Percentiles rank a stretch among this genome's conserved stretches.
phyloP scores from a whole-genome alignment of 2,113 vertebrate species.

The Copsychus sechellarum region DNA sequence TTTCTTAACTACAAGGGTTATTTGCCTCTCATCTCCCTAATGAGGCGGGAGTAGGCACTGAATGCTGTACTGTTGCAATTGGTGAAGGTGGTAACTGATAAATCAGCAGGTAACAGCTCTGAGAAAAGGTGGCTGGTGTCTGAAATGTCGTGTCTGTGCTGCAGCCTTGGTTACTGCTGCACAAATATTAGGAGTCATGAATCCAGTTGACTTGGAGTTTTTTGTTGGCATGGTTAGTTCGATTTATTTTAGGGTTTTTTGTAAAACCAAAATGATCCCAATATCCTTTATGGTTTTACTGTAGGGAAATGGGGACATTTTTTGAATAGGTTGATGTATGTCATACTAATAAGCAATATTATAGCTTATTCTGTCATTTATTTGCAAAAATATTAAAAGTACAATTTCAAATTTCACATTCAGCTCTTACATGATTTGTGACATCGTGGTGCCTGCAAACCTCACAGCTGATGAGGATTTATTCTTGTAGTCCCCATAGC shows the following conservation, averaged over 20 bases:
- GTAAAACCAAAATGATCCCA: neutral
- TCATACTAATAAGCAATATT: neutral
- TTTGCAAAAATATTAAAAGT: neutral
- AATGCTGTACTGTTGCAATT: neutral
- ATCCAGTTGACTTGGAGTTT: neutral
- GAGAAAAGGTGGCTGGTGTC: neutral
- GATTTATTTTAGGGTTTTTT: neutral
- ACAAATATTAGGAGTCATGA: neutral
- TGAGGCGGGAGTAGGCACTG: neutral
- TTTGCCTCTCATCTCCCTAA: neutral
- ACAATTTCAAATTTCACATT: neutral
- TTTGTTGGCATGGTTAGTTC: neutral
- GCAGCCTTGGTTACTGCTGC: neutral
- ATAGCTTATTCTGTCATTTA: neutral
- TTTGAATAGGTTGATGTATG: neutral
- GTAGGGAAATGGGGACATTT: neutral
- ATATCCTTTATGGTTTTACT: neutral
- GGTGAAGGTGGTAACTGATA: neutral
- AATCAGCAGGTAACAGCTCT: neutral
- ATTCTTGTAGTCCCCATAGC: neutral
- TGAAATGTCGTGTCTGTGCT: neutral
- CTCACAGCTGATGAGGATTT: neutral
- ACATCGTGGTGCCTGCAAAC: neutral
- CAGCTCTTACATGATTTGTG: rapidly evolving
- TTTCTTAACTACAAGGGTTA: neutral